Percentiles rank a stretch among this genome's conserved stretches.
Evolutionary conservation across 2,113 vertebrate species (phyloP).

Genomic region (Myrmecobius fasciatus): DNA sequence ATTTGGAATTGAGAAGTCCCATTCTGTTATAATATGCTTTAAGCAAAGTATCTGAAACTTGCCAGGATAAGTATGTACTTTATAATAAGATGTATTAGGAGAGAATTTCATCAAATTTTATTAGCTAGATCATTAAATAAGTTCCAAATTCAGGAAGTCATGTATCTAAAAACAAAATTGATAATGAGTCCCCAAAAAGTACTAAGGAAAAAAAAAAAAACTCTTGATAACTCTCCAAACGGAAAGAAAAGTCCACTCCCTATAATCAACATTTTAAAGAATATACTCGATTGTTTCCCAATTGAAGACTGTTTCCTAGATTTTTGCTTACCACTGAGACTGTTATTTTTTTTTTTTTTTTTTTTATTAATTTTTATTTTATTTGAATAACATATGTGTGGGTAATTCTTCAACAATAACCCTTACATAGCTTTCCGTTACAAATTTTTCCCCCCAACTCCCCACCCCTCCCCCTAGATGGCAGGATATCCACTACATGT

Average conservation of each 20-base stretch:
- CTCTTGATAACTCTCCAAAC: background rate
- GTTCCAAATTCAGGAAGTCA: background rate
- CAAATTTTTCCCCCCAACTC: too few relatives aligned
- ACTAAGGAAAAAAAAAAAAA: slow-evolving; percentile 26
- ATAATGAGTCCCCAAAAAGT: background rate
- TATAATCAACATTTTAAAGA: slow-evolving; percentile 1
- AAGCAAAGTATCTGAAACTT: background rate
- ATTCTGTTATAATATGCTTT: background rate
- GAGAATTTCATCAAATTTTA: background rate
- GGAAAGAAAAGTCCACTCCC: background rate
- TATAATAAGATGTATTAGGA: background rate
- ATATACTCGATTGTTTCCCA: background rate
- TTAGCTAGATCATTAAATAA: slow-evolving; percentile 11
- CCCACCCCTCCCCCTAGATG: too few relatives aligned
- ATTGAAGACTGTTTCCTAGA: background rate
- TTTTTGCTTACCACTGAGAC: background rate
- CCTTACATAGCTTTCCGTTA: too few relatives aligned
- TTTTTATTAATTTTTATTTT: too few relatives aligned
- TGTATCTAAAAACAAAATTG: background rate
- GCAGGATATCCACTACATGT: too few relatives aligned
- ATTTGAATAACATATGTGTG: too few relatives aligned
- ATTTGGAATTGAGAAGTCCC: background rate
- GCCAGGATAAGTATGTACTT: background rate
- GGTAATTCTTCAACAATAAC: too few relatives aligned
- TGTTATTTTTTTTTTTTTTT: too few relatives aligned